Conservation (phyloP, 2,113 vertebrate genomes). For the Eulemur macaco region DNA sequence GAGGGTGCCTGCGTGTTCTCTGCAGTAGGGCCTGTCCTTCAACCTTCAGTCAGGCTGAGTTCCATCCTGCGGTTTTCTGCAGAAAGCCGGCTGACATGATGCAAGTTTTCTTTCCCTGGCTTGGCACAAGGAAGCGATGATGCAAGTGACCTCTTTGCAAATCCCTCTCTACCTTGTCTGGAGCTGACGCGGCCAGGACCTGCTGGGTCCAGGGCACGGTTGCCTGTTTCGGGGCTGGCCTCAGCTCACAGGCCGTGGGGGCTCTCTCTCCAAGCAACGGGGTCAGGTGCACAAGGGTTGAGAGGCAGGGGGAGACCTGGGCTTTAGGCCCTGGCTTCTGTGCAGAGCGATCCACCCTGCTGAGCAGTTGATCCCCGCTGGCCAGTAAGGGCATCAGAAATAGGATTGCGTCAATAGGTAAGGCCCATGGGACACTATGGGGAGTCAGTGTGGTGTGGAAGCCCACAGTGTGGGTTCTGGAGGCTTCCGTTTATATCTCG, state of each 20-base stretch:
- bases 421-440: accelerated
- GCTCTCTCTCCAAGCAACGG: background rate
- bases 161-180: background rate
- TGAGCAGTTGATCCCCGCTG: accelerated
- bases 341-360: background rate
- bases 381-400: background rate
- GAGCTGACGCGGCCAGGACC: background rate
- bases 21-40: background rate
- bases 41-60: background rate
- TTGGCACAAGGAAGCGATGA: background rate
- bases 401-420: accelerated
- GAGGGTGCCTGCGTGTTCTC: accelerated
- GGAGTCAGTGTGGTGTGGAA: accelerated
- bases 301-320: background rate
- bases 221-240: accelerated
- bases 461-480: accelerated
- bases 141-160: background rate
- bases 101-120: background rate
- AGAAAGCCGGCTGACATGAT: accelerated
- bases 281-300: accelerated
- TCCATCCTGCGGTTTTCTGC: background rate
- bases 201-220: accelerated
- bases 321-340: background rate
- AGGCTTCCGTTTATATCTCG: background rate
- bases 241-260: background rate